Evolutionary conservation across 2,113 vertebrate species (phyloP), one percentile per base, ranked within the genome.

Genomic region (Eptatretus burgeri): DNA sequence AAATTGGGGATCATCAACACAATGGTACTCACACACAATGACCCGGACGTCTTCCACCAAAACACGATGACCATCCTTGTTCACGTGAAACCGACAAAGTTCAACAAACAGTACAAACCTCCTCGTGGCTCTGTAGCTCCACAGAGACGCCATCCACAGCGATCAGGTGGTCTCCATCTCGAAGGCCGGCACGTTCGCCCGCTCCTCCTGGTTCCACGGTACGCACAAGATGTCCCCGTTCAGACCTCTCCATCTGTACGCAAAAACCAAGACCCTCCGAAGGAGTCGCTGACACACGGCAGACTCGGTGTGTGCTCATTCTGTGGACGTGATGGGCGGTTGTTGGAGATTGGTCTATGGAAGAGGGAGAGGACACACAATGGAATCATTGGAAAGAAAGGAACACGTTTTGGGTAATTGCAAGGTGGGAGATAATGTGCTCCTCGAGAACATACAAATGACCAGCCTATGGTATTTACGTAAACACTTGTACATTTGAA

Each of bases 81-180:
- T 41, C 27, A 41, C 7, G 27, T 3, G 27, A 41, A 41, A 41
- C 7, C 27, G n/a, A n/a, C n/a, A n/a, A n/a, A n/a, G n/a, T n/a
- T n/a, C n/a, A n/a, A n/a, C n/a, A n/a, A n/a, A n/a, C n/a, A n/a
- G n/a, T 41, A 41, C 27, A 41, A 41, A 93, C 91, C 80, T 82
- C 73, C n/a, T 65, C 51, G 11, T 98, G 91, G 1, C 83, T 71
- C 51, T 82, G 63, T 63, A 69, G 76, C 69, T 96, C 84, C 63
- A 87, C 83, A 56, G 83, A 87, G 50, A 70, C 69, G 1, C 80
- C 78, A 1, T 91, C 87, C 64, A 96, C 80, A 66, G 79, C 71
- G 50, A 98, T 73, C 56, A 98, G 69, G 53, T 86, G 77, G 71
- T 96, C 91, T 56, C 86, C 88, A 2, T 98, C 86, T 72, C 67